Evolutionary conservation across 2,888 invertebrate species (phyloP).

Genomic region (Leucozona laternaria): DNA sequence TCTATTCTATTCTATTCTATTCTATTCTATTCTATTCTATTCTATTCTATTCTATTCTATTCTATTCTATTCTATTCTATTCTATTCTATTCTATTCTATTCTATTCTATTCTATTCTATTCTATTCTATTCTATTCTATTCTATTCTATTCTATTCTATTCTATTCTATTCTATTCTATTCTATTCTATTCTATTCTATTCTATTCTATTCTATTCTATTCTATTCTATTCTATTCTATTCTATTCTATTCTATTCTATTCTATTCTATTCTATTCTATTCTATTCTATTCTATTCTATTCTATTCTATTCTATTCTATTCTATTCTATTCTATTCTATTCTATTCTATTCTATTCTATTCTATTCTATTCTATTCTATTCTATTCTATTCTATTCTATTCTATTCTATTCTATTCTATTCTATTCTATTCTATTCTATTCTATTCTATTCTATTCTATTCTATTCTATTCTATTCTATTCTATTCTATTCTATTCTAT

Average conservation of each 20-base stretch:
- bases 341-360: background rate
- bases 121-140: background rate
- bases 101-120: background rate
- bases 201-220: background rate
- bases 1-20: background rate
- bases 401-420: background rate
- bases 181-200: background rate
- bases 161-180: background rate
- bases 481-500: background rate
- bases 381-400: background rate
- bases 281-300: background rate
- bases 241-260: background rate
- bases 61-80: background rate
- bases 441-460: background rate
- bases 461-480: background rate
- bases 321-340: background rate
- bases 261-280: background rate
- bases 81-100: background rate
- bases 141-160: background rate
- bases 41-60: background rate
- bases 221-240: background rate
- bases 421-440: background rate
- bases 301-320: background rate
- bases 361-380: background rate
- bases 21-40: background rate